Evolutionary conservation across 2,113 vertebrate genomes (phyloP).

Genomic region (Cyprinodon variegatus): DNA sequence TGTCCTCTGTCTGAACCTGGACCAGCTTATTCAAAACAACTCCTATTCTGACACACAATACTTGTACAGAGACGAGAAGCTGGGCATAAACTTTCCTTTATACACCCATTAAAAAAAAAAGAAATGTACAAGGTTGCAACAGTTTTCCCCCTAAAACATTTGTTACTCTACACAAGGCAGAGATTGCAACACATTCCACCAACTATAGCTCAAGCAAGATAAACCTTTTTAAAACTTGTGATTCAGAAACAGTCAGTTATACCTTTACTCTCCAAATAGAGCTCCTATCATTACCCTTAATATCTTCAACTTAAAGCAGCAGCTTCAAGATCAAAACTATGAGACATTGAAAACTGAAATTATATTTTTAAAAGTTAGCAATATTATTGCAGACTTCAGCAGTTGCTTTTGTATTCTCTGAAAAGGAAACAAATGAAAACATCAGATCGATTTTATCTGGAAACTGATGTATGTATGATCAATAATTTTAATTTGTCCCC

Average conservation of each 20-base stretch:
- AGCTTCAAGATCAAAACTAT: not conserved
- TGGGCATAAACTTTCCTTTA: not conserved
- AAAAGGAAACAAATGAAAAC: not conserved
- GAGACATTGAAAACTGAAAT: not conserved
- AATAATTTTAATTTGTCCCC: slow-evolving; percentile 20
- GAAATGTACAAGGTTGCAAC: not conserved
- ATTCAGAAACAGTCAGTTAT: slow-evolving; percentile 5
- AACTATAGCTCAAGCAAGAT: slow-evolving; percentile 5
- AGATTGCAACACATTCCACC: not conserved
- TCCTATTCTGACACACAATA: slow-evolving; percentile 9
- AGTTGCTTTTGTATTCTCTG: not conserved
- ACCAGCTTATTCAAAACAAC: slow-evolving; percentile 6
- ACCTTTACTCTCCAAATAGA: slow-evolving; percentile 17
- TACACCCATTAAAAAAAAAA: not conserved
- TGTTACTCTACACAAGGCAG: slow-evolving; percentile 39
- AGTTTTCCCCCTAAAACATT: not conserved
- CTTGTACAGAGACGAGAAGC: not conserved
- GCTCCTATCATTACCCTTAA: slow-evolving; percentile 3
- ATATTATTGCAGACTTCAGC: not conserved
- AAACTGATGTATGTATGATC: slow-evolving; percentile 5
- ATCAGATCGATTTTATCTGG: slow-evolving; percentile 15
- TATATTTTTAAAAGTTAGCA: not conserved
- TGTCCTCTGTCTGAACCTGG: slow-evolving; percentile 52
- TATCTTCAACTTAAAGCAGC: not conserved
- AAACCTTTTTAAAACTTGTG: slow-evolving; percentile 12